Base-by-base conservation (phyloP, 2,797 vertebrate species). In the Poecilia wingei region DNA sequence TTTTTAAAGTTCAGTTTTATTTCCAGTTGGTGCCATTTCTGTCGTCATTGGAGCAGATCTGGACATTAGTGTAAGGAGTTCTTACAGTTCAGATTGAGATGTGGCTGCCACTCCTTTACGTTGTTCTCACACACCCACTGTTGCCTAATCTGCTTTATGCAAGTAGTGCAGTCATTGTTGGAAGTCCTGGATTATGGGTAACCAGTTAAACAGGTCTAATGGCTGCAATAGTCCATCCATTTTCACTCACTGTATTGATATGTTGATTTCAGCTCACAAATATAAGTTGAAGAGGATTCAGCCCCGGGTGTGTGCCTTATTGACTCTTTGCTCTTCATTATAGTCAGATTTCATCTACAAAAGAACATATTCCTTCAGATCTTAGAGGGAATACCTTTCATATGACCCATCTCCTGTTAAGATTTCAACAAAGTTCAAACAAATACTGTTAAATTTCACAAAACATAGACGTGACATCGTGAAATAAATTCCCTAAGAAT, bases 121-220 rank as follows among this genome's bases (percentile, higher is more conserved):
- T 69, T 73, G 8, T 73, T 73, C 74, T 3, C 74, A 70, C 79
- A 79, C 82, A 49, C 77, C 84, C 55, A 6, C 45, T 64, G 64
- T 82, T 88, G 78, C 84, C 49, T 41, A 82, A 86, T 82, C 75
- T 0, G 12, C 49, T 33, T 20, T 47, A 36, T 64, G 61, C 33
- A 75, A 47, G 8, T 22, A 0, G 4, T 0, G 9, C 53, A 55
- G 22, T 77, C 0, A 78, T 55, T 78, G 22, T 1, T 1, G 8
- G 13, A 76, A 77, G 71, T 69, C 4, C 25, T 1, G 81, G 77
- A 84, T 78, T 31, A 83, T 1, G 2, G 4, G 64, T 72, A 86
- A 86, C 86, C 3, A 47, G 89, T 87, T 74, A 2, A 51, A 77
- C 91, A 64, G 84, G 88, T 89, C 71, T 3, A 2, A 72, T 14